Conservation (phyloP, 2,113 vertebrate species). For the Myotis lucifugus region DNA sequence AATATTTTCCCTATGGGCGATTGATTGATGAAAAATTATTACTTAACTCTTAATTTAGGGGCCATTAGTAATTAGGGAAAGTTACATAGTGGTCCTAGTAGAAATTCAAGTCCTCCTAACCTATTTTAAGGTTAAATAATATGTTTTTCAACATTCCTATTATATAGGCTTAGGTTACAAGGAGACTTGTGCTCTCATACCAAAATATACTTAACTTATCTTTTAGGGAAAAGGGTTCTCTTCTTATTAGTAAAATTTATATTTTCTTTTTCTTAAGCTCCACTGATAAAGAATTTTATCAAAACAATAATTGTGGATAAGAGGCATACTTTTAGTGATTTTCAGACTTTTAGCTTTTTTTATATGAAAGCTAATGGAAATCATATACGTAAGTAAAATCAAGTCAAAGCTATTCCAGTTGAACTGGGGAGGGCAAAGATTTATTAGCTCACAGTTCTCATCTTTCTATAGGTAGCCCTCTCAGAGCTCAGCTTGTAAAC, state of each 20-base stretch:
- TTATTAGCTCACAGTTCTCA: neutral
- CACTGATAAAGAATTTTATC: conserved; percentile 70
- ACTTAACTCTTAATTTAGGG: conserved; percentile 54
- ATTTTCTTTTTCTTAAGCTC: conserved; percentile 73
- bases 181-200: conserved; percentile 36
- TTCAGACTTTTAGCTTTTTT: conserved; percentile 35
- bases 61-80: conserved; percentile 55
- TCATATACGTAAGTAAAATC: neutral
- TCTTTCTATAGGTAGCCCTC: neutral
- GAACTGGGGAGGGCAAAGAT: neutral
- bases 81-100: conserved; percentile 52
- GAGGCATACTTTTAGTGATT: conserved; percentile 52
- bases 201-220: conserved; percentile 47
- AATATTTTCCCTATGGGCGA: conserved; percentile 48
- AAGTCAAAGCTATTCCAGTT: conserved; percentile 10
- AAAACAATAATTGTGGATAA: conserved; percentile 40
- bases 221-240: conserved; percentile 66
- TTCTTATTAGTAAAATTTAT: conserved; percentile 82
- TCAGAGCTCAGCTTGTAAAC: neutral
- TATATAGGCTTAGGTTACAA: conserved; percentile 71
- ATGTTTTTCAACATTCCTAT: conserved; percentile 64
- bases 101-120: conserved; percentile 56
- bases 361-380: conserved; percentile 60
- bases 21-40: conserved; percentile 49
- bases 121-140: conserved; percentile 67